These are phyloP conservation scores for Diarsia dahlii DNA, from an alignment of 2,888 invertebrate species.

Conservation along the genomic window DNA sequence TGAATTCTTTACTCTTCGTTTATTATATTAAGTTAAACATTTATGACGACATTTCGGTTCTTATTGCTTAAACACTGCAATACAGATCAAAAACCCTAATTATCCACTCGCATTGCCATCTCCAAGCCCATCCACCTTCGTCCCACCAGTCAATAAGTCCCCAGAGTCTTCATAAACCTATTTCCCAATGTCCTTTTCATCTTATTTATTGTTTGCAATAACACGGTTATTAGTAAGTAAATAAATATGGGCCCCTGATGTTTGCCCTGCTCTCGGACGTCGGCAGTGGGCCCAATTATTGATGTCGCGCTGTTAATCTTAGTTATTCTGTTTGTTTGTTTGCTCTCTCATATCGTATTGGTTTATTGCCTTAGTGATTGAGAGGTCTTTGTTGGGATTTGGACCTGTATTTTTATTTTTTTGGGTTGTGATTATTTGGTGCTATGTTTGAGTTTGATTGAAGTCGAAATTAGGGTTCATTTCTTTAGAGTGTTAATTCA, in stretches of 20 bases:
- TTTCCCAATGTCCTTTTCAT: constrained; percentile 87
- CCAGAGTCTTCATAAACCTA: constrained; percentile 87
- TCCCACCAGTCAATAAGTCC: constrained; percentile 74
- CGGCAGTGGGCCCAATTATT: constrained; percentile 86
- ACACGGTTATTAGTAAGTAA: constrained; percentile 89
- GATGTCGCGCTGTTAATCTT: constrained; percentile 80
- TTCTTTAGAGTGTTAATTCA: no score
- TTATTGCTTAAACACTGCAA: not conserved
- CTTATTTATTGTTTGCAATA: constrained; percentile 87
- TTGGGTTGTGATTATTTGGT: not conserved
- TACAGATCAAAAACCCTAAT: not conserved
- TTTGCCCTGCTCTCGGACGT: constrained; percentile 83
- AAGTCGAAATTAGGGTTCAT: not conserved
- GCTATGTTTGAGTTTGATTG: constrained; percentile 6
- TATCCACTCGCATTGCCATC: not conserved
- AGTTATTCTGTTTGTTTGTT: constrained; percentile 76
- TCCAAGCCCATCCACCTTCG: constrained; percentile 18
- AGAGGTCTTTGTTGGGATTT: constrained; percentile 33
- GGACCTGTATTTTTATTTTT: constrained; percentile 17
- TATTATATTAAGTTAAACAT: not conserved
- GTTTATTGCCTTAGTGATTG: constrained; percentile 72
- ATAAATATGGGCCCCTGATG: constrained; percentile 87
- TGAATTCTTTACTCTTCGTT: not conserved
- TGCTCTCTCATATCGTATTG: constrained; percentile 53
- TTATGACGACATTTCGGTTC: not conserved